Percentiles rank a stretch among this genome's conserved stretches.
These are phyloP conservation scores for Pristionchus arcanus DNA, from an alignment of 2,888 invertebrate species.

Conservation along the genomic window DNA sequence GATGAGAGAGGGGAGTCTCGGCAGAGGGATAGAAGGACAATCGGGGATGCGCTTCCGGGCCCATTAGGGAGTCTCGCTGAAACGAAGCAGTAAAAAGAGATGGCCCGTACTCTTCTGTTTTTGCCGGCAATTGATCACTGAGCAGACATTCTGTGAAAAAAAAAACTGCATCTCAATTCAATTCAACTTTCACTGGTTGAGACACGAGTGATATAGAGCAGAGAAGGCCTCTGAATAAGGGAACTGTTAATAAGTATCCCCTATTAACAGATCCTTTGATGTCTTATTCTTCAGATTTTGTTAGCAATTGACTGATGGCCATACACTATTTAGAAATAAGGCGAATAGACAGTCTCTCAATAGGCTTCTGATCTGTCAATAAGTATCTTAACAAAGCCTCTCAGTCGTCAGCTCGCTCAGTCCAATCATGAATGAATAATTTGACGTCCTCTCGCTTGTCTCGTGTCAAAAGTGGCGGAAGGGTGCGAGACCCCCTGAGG, in stretches of 20 bases:
- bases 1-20: neutral
- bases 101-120: conserved; percentile 19
- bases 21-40: conserved; percentile 11
- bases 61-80: conserved; percentile 27
- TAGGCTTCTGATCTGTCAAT: too few relatives aligned
- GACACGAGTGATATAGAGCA: too few relatives aligned
- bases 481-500: neutral
- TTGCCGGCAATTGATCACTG: neutral
- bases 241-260: too few relatives aligned
- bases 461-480: conserved; percentile 13
- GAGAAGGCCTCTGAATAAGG: too few relatives aligned
- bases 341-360: too few relatives aligned
- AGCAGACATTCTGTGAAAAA: neutral
- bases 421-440: conserved; percentile 46
- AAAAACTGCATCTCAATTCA: neutral
- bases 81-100: conserved; percentile 46
- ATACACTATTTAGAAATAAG: too few relatives aligned
- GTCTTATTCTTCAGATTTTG: too few relatives aligned
- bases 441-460: conserved; percentile 8
- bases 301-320: too few relatives aligned
- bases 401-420: neutral
- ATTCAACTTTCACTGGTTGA: too few relatives aligned
- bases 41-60: conserved; percentile 20
- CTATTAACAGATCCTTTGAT: too few relatives aligned
- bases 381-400: too few relatives aligned